Evolutionary conservation across 2,797 vertebrate genomes (phyloP).

Genomic region (Smutsia temminckii): DNA sequence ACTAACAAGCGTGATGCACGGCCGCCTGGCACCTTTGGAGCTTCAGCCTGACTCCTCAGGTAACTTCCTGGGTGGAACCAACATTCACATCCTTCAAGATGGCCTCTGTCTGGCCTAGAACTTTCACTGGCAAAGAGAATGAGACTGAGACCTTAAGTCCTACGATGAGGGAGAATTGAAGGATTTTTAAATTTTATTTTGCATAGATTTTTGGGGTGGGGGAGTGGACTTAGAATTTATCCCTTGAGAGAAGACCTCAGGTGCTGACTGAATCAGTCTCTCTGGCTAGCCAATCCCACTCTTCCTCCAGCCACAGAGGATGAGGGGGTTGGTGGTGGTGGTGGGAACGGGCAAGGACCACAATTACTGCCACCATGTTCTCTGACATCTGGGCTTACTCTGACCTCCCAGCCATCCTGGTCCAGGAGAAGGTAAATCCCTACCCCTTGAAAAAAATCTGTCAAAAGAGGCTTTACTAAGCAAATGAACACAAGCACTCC

Average conservation of each 20-base stretch:
- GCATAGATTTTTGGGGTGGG: neutral
- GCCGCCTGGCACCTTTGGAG: neutral
- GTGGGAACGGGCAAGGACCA: neutral
- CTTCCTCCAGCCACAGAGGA: neutral
- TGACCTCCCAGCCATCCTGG: neutral
- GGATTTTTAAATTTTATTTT: neutral
- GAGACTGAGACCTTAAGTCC: neutral
- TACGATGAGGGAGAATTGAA: neutral
- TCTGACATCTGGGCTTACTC: neutral
- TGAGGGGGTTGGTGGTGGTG: neutral
- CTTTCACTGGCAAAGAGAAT: neutral
- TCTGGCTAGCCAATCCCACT: neutral
- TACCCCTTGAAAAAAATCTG: neutral
- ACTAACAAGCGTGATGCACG: neutral
- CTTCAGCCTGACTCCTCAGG: constrained; percentile 14
- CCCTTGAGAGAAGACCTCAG: neutral
- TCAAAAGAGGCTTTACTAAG: neutral
- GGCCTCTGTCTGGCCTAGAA: neutral
- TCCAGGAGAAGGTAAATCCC: neutral
- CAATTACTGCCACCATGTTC: neutral
- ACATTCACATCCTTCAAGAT: neutral
- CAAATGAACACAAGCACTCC: neutral
- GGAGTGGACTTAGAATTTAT: neutral
- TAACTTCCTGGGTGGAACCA: neutral
- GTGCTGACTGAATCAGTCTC: neutral